Evolutionary conservation across 2,888 invertebrate genomes (phyloP), one percentile per base, ranked within the genome.

Genomic region (Megalurothrips usitatus): DNA sequence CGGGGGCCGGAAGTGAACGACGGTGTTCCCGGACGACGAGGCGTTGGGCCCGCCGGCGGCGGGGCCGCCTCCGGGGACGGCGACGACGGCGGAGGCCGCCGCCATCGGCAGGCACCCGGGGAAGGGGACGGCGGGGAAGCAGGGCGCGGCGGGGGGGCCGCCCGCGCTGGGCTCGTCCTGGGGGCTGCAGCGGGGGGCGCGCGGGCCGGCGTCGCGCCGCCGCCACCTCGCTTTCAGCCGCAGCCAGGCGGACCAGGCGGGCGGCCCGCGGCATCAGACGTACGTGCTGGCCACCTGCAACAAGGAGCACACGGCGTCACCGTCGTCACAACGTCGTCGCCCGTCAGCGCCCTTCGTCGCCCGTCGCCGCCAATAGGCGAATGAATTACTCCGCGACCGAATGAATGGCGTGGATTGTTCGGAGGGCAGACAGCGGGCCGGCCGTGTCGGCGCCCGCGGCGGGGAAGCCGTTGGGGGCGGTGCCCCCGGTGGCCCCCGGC

Each of bases 181-280:
- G 26, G 34, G 34, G 34, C 34, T 43, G 34, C 34, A 43, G 34
- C 34, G 34, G 34, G 34, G 34, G 23, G 23, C 68, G 11, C 68
- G 23, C 11, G 68, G 23, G 68, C 26, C 68, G 26, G 8, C 8
- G 26, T 12, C 68, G 1, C 68, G 68, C 6, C 68, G 68, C n/a
- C 68, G 2, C 68, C 23, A 75, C 10, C 68, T 23, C 34, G 34
- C 34, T 43, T 43, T n/a, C 68, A 75, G 26, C 68, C 26, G 11
- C 68, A 75, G 26, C 68, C 68, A 75, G 68, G 68, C n/a, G 23
- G 68, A 75, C 68, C 68, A 75, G 68, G 68, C 23, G 23, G 68
- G 68, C 68, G 68, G 68, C 68, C 68, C 68, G 23, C 68, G 68
- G 68, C 68, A 75, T 75, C 68, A 75, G 68, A 75, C 68, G 68